Conservation (phyloP, 23 tunicate species). For the Halocynthia roretzi region DNA sequence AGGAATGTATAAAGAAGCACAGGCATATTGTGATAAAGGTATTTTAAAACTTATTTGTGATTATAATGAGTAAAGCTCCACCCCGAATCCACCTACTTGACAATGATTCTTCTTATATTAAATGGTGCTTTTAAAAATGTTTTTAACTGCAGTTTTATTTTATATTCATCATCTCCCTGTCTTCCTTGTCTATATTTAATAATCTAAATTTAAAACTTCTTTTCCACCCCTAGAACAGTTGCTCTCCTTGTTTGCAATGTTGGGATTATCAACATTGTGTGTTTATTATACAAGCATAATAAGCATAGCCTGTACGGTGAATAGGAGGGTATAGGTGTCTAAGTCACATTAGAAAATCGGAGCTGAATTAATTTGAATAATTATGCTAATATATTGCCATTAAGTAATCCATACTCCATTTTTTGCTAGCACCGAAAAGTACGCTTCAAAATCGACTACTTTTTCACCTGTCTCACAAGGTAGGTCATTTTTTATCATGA, state of each 20-base stretch:
- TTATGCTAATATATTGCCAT: no score
- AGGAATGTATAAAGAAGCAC: conserved; percentile 95
- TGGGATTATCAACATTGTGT: no score
- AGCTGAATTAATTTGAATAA: no score
- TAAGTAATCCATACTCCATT: not conserved
- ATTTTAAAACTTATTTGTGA: no score
- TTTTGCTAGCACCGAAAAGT: conserved; percentile 41
- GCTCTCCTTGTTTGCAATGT: no score
- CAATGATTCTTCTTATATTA: not conserved
- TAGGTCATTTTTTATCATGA: not conserved
- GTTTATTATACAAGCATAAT: no score
- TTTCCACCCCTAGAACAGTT: not conserved
- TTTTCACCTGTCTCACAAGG: conserved; percentile 95
- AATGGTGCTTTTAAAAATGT: no score
- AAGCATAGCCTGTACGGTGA: no score
- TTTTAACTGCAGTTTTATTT: not conserved
- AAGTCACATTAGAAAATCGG: no score
- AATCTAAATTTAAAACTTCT: not conserved
- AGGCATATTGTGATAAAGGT: conserved; percentile 87
- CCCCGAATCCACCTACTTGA: not conserved
- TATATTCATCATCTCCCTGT: not conserved
- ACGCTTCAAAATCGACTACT: conserved; percentile 76
- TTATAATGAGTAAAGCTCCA: not conserved
- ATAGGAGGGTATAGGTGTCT: no score
- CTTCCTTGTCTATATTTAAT: no score